Percentiles rank a stretch among this genome's conserved stretches.
phyloP scores from a whole-genome alignment of 2,113 vertebrate species.

The Redunca redunca region DNA sequence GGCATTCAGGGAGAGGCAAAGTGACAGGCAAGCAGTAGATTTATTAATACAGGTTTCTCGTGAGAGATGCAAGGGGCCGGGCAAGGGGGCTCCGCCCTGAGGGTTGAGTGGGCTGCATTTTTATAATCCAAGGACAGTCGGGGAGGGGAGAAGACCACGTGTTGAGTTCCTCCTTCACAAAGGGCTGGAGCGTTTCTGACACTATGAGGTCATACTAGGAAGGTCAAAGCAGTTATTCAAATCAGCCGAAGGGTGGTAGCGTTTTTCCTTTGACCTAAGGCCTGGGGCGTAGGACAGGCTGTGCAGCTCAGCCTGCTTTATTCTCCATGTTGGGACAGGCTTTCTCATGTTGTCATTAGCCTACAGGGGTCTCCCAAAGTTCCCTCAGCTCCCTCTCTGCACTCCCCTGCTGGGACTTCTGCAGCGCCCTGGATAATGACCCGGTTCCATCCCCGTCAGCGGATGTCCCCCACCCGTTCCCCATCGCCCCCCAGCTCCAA shows the following conservation, averaged over 20 bases:
- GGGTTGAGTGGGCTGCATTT: neutral
- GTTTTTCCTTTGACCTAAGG: neutral
- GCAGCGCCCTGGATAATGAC: neutral
- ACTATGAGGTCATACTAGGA: neutral
- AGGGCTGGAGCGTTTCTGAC: neutral
- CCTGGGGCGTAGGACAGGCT: rapidly evolving
- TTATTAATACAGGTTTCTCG: neutral
- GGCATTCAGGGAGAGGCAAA: neutral
- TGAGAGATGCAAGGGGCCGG: neutral
- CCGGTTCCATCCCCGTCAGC: neutral
- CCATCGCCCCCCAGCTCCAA: neutral
- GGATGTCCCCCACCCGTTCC: rapidly evolving
- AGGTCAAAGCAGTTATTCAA: neutral
- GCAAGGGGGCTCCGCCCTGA: neutral
- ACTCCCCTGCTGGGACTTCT: neutral
- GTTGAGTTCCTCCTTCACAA: neutral
- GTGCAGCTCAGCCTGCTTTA: neutral
- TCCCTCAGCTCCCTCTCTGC: rapidly evolving
- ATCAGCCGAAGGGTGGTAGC: neutral
- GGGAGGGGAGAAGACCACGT: neutral
- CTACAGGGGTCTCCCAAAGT: neutral
- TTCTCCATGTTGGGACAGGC: rapidly evolving
- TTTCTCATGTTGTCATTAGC: rapidly evolving
- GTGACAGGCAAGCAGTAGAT: neutral
- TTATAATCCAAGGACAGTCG: neutral